A percentile compares a stretch with the other conserved stretches of the same genome.
Evolutionary conservation across 2,888 invertebrate species (phyloP).

Genomic region (Napeogenes inachia): DNA sequence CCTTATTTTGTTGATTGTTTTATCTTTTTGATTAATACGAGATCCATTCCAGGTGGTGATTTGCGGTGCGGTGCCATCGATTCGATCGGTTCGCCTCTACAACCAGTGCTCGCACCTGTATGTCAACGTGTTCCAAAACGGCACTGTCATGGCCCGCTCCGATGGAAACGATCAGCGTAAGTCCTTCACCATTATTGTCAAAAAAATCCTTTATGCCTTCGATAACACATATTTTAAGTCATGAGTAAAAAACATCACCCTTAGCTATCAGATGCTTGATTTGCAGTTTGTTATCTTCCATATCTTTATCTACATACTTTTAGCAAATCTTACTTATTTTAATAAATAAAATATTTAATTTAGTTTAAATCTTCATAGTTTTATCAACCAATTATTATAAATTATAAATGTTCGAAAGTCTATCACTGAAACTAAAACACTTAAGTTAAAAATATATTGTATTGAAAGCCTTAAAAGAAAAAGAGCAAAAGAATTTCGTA

Average conservation of each 20-base stretch:
- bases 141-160: slow-evolving; percentile 80
- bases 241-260: no score
- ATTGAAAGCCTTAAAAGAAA: slow-evolving; percentile 23
- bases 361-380: no score
- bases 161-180: slow-evolving; percentile 79
- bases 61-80: slow-evolving; percentile 85
- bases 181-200: slow-evolving; percentile 41
- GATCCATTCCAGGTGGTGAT: slow-evolving; percentile 78
- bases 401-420: not conserved
- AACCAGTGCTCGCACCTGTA: slow-evolving; percentile 82
- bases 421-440: not conserved
- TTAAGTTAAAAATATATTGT: not conserved
- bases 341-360: no score
- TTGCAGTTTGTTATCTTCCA: no score
- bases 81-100: slow-evolving; percentile 83
- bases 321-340: no score
- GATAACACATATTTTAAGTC: no score
- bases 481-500: slow-evolving; percentile 25
- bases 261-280: no score
- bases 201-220: no score
- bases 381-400: no score
- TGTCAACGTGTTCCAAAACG: slow-evolving; percentile 81
- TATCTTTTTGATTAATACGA: not conserved
- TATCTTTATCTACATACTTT: no score
- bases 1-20: no score